phyloP scores from a whole-genome alignment of 2,888 invertebrate species.

The Deroplatys truncata region DNA sequence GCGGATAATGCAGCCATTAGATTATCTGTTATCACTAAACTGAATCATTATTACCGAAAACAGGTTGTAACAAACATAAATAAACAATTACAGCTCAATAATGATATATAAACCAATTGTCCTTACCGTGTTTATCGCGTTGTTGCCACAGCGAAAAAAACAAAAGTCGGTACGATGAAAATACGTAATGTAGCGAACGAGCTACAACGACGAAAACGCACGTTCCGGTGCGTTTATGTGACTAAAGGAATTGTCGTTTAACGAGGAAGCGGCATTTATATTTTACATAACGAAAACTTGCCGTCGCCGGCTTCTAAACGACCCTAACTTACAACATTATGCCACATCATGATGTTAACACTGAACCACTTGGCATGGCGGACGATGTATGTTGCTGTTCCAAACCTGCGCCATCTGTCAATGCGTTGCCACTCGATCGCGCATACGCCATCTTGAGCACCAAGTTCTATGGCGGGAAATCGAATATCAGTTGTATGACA shows the following conservation, averaged over 20 bases:
- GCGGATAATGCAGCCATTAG: neutral
- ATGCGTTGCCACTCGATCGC: constrained; percentile 1
- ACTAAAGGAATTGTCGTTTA: constrained; percentile 29
- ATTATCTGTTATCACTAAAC: neutral
- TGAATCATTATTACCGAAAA: neutral
- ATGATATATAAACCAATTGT: neutral
- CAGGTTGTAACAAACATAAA: neutral
- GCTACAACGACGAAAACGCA: constrained; percentile 28
- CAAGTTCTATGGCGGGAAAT: constrained; percentile 6
- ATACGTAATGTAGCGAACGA: constrained; percentile 31
- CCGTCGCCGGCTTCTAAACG: constrained; percentile 32
- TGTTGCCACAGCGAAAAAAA: constrained; percentile 32
- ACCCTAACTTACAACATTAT: constrained; percentile 41
- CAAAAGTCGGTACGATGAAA: constrained; percentile 30
- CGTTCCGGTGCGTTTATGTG: constrained; percentile 27
- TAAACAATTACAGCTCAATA: neutral
- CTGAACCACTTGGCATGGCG: constrained; percentile 41
- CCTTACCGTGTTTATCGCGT: constrained; percentile 33
- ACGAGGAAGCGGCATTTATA: constrained; percentile 33
- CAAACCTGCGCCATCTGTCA: constrained; percentile 28
- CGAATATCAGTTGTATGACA: neutral
- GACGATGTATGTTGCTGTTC: constrained; percentile 29
- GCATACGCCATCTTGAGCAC: constrained; percentile 19
- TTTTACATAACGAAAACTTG: constrained; percentile 41
- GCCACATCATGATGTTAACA: constrained; percentile 48